phyloP scores from a whole-genome alignment of 2,797 vertebrate species.

The Phataginus tetradactyla region DNA sequence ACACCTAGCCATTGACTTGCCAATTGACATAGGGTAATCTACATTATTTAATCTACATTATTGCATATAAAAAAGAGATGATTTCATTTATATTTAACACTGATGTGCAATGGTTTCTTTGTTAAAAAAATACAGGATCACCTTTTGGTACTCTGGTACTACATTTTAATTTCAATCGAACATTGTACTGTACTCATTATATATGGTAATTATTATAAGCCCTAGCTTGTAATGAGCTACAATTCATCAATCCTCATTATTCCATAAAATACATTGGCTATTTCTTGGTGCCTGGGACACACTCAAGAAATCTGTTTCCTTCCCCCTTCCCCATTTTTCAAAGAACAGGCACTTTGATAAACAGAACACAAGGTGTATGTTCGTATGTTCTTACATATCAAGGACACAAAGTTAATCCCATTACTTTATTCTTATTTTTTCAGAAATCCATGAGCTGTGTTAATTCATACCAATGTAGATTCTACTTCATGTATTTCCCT shows the following conservation, averaged over 20 bases:
- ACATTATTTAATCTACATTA: conserved; percentile 19
- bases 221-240: conserved; percentile 31
- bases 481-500: neutral
- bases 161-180: conserved; percentile 44
- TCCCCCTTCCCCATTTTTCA: conserved; percentile 36
- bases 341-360: conserved; percentile 23
- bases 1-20: neutral
- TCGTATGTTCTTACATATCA: neutral
- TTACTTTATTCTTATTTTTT: conserved; percentile 11
- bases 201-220: conserved; percentile 33
- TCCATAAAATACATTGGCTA: neutral
- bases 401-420: neutral
- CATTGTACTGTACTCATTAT: neutral
- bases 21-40: neutral
- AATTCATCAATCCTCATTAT: conserved; percentile 5
- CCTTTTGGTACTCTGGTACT: neutral
- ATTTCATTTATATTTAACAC: conserved; percentile 34
- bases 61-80: neutral
- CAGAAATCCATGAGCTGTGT: conserved; percentile 30
- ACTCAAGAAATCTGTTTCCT: conserved; percentile 16
- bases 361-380: neutral
- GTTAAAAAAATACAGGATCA: neutral
- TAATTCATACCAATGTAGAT: neutral
- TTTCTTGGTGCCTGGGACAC: conserved; percentile 6
- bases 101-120: neutral